Percentiles rank a stretch among this genome's conserved stretches.
Evolutionary conservation across 37 sponge, comb jelly and placozoan species (phyloP).

Genomic region (Crambe crambe): DNA sequence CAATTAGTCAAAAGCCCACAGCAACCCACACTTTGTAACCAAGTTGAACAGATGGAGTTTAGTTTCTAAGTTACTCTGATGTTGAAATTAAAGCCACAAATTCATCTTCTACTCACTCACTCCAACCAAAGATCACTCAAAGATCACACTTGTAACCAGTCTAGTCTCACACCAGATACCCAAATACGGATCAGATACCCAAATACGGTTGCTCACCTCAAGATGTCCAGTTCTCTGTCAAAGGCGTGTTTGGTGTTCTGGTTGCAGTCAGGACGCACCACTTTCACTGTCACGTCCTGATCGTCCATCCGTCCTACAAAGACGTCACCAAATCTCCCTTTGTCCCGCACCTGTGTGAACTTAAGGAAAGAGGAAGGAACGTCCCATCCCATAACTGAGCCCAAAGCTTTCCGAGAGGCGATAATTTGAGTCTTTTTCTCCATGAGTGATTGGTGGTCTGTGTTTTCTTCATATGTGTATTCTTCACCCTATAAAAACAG

Average conservation of each 20-base stretch:
- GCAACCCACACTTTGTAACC: too few relatives aligned
- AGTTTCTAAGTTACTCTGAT: too few relatives aligned
- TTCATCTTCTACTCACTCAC: too few relatives aligned
- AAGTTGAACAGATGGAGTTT: too few relatives aligned
- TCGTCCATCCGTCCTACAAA: conserved; percentile 70
- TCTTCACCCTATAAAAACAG: conserved; percentile 30
- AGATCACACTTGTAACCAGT: too few relatives aligned
- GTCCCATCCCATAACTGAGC: conserved; percentile 68
- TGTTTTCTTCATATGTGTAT: conserved; percentile 9
- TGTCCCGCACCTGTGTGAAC: conserved; percentile 57
- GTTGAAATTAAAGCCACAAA: too few relatives aligned
- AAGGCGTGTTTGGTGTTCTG: conserved; percentile 55
- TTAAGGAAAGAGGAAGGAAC: conserved; percentile 57
- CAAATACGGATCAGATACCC: too few relatives aligned
- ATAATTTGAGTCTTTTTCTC: conserved; percentile 37
- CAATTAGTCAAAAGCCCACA: too few relatives aligned
- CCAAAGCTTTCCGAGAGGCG: conserved; percentile 25
- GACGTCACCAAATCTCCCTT: conserved; percentile 76
- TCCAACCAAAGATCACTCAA: too few relatives aligned
- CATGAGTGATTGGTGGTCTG: conserved; percentile 18
- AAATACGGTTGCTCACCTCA: conserved; percentile 77
- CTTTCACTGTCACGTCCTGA: conserved; percentile 72
- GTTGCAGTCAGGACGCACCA: conserved; percentile 72
- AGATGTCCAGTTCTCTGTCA: conserved; percentile 73
- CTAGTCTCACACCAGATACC: too few relatives aligned